Evolutionary conservation across 2,888 invertebrate species (phyloP).

Genomic region (Chaetoderma sp.): DNA sequence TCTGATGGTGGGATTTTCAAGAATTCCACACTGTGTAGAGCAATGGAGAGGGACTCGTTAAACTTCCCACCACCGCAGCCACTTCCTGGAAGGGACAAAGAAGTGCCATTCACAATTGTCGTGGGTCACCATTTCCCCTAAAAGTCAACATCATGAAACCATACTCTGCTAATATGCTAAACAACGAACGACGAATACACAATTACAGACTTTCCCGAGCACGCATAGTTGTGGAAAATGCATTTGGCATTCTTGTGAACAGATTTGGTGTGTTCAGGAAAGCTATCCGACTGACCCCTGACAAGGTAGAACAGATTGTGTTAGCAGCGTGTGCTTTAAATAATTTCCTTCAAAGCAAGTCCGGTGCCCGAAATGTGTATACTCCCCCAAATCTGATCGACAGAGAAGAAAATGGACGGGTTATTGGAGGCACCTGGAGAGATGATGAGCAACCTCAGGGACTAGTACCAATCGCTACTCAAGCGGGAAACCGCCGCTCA

Average conservation of each 20-base stretch:
- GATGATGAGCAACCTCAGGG: background rate
- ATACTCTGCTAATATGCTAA: background rate
- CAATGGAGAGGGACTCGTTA: too few relatives aligned
- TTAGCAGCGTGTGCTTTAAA: conserved; percentile 3
- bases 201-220: conserved; percentile 2
- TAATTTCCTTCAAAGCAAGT: conserved; percentile 5
- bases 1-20: conserved; percentile 13
- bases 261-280: conserved; percentile 9
- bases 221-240: background rate
- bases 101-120: background rate
- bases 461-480: background rate
- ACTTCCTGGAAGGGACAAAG: too few relatives aligned
- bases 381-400: too few relatives aligned
- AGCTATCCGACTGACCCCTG: background rate
- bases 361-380: background rate
- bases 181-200: conserved; percentile 4
- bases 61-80: too few relatives aligned
- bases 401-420: too few relatives aligned
- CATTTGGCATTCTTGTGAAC: background rate
- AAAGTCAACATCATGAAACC: conserved; percentile 9
- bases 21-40: background rate
- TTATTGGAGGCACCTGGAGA: background rate
- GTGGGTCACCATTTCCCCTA: conserved; percentile 5
- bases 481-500: background rate
- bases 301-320: conserved; percentile 6